Evolutionary conservation across 2,113 vertebrate species (phyloP), one percentile per base, ranked within the genome.

Genomic region (Alexandromys fortis): DNA sequence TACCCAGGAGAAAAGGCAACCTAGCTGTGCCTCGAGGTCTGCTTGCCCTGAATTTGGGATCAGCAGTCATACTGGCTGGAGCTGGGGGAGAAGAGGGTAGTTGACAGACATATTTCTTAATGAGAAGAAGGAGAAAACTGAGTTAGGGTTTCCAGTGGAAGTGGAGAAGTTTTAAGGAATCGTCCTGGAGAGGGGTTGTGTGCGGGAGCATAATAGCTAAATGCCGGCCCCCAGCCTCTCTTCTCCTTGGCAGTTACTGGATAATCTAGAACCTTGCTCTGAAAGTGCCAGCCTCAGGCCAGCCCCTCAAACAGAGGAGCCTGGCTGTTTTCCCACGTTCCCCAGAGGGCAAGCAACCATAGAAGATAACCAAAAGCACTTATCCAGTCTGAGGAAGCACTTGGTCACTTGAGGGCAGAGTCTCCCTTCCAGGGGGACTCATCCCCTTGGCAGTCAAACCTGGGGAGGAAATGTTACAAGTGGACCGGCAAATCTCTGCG

Each of bases 121-220:
- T 30, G 86, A 95, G 81, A 83, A 85, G 21, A 55, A 72, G 26
- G 86, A 67, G 92, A 83, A 95, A 61, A 90, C 16, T 8, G 90
- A 87, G 67, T 42, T 63, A 42, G 19, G 63, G 61, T 52, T 81
- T 91, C 92, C 61, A 65, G 35, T 1, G 67, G 49, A 77, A 86
- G 28, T n/a, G 72, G 77, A 76, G 86, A 67, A 42, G 79, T 77
- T 72, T 82, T 35, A 65, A 73, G 49, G 75, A 73, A 49, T 79
- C 82, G 42, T 93, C 77, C 92, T 72, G 45, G 72, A 77, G 79
- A 93, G 77, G 58, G 67, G 26, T 1, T 12, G 30, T 28, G 10
- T 61, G 26, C 13, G 26, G 55, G 52, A 78, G 55, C 28, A 0
- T 77, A 82, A 70, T 12, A 45, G 28, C 89, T 73, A 45, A 42